Conservation (phyloP, 2,888 invertebrate genomes). For the Polydesmus complanatus region DNA sequence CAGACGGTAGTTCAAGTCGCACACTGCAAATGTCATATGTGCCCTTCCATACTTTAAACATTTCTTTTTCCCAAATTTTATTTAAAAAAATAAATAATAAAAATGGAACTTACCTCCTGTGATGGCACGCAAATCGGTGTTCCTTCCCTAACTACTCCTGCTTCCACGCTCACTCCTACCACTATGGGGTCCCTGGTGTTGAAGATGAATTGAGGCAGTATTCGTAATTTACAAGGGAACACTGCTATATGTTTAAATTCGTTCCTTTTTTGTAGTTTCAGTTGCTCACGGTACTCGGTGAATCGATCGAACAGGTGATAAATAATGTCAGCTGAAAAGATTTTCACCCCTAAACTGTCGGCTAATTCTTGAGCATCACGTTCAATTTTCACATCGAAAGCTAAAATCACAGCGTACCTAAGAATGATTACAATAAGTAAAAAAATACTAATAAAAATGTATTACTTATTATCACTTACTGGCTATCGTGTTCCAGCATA, state of each 20-base stretch:
- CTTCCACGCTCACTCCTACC: constrained; percentile 87
- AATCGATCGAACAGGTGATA: constrained; percentile 99
- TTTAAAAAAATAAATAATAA: background rate
- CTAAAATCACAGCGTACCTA: constrained; percentile 89
- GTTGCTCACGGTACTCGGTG: constrained; percentile 77
- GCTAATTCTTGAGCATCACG: constrained; percentile 96
- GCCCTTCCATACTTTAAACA: background rate
- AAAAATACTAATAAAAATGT: no score
- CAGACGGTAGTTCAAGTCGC: background rate
- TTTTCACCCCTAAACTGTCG: constrained; percentile 80
- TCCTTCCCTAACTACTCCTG: constrained; percentile 86
- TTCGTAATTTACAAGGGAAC: constrained; percentile 86
- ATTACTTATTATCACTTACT: constrained; percentile 45
- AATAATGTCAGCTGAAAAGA: constrained; percentile 96
- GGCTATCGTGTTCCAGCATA: constrained; percentile 95
- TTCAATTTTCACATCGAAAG: constrained; percentile 99
- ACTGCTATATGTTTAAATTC: constrained; percentile 95
- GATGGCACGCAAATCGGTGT: constrained; percentile 95
- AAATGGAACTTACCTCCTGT: constrained; percentile 59
- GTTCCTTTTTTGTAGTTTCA: constrained; percentile 78
- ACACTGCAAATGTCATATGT: background rate
- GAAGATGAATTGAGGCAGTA: constrained; percentile 80
- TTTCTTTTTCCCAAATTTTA: background rate
- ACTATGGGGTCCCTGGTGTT: constrained; percentile 98
- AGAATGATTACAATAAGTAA: constrained; percentile 17